Percentiles rank a stretch among this genome's conserved stretches.
Conservation (phyloP, 2,797 vertebrate genomes). For the Anolis apletophallus region DNA sequence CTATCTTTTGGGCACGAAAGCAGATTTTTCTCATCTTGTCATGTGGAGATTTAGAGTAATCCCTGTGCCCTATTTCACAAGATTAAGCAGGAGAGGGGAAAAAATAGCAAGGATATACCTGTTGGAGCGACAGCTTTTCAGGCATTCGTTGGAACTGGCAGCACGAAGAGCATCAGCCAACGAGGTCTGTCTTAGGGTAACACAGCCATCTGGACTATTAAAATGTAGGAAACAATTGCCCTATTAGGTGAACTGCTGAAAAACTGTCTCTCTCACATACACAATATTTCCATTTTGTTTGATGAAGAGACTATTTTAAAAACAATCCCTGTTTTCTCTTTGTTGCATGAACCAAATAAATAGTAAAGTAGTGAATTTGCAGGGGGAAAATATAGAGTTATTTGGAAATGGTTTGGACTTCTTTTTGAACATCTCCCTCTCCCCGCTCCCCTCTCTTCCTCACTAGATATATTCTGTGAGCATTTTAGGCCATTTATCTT, state of each 20-base stretch:
- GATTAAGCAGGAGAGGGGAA: background rate
- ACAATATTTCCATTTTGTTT: background rate
- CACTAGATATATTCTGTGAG: background rate
- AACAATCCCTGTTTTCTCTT: background rate
- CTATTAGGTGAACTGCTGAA: background rate
- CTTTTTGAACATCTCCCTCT: background rate
- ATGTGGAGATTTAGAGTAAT: slow-evolving; percentile 50
- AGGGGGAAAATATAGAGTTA: background rate
- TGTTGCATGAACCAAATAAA: background rate
- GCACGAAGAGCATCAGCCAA: slow-evolving; percentile 14
- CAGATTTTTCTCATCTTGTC: slow-evolving; percentile 45
- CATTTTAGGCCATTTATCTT: background rate
- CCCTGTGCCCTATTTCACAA: slow-evolving; percentile 40
- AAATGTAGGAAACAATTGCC: slow-evolving; percentile 21
- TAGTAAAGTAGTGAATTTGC: background rate
- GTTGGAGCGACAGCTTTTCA: slow-evolving; percentile 33
- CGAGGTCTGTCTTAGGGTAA: slow-evolving; percentile 11
- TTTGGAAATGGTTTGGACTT: background rate
- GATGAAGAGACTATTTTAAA: background rate
- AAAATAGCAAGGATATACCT: slow-evolving; percentile 24
- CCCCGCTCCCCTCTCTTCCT: no score
- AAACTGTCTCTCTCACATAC: background rate
- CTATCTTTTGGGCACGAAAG: slow-evolving; percentile 41
- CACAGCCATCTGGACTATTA: slow-evolving; percentile 13
- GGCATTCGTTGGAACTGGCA: slow-evolving; percentile 29